phyloP scores from a whole-genome alignment of 1,140 invertebrate genomes.

The Neodiprion virginianus region DNA sequence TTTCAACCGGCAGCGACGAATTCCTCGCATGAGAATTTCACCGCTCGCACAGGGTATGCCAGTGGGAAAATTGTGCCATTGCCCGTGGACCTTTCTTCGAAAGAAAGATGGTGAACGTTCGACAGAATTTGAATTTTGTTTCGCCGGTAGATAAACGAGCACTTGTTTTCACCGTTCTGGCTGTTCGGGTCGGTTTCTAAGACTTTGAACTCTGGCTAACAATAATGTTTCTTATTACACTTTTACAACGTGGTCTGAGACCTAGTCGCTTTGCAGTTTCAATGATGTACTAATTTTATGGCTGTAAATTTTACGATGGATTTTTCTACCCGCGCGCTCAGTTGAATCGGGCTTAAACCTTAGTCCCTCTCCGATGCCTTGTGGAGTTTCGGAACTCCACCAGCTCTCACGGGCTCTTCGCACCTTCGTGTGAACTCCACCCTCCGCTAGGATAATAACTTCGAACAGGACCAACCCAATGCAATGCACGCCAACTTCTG shows the following conservation, averaged over 20 bases:
- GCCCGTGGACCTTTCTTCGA: too few relatives aligned
- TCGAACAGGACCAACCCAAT: too few relatives aligned
- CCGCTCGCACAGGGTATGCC: background rate
- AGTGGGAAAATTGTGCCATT: too few relatives aligned
- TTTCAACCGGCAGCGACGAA: background rate
- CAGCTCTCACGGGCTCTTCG: constrained; percentile 4
- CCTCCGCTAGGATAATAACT: too few relatives aligned
- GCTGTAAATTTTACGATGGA: background rate
- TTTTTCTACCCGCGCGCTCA: background rate
- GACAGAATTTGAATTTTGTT: too few relatives aligned
- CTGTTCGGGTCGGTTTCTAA: too few relatives aligned
- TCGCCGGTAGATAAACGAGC: too few relatives aligned
- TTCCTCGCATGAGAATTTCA: background rate
- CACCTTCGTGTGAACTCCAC: background rate
- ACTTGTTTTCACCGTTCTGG: too few relatives aligned
- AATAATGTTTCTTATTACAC: background rate
- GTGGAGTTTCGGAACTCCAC: background rate
- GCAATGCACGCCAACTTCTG: too few relatives aligned
- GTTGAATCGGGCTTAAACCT: background rate
- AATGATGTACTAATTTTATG: background rate
- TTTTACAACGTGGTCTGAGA: background rate
- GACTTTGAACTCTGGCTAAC: background rate
- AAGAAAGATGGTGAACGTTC: too few relatives aligned
- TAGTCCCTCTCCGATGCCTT: background rate
- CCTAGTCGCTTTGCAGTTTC: background rate